Percentiles rank a stretch among this genome's conserved stretches.
Evolutionary conservation across 2,797 vertebrate species (phyloP).

Genomic region (Clarias laeviceps): DNA sequence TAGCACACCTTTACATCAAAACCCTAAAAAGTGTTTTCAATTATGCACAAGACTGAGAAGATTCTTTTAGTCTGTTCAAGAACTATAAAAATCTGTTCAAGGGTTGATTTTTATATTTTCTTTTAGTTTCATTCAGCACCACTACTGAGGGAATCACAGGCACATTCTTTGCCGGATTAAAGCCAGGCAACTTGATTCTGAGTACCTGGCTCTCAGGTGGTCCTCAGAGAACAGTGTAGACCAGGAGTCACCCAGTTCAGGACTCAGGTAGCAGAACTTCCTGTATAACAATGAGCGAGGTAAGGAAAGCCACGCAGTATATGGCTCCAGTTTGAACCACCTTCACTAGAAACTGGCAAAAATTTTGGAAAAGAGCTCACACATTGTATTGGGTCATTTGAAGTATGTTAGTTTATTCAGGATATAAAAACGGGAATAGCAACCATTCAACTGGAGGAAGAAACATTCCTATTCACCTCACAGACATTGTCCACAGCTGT

Average conservation of each 20-base stretch:
- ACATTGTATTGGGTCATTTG: slow-evolving; percentile 9
- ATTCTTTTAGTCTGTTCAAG: background rate
- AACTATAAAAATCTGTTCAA: slow-evolving; percentile 22
- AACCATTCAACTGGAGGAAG: slow-evolving; percentile 17
- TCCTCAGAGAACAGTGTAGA: slow-evolving; percentile 43
- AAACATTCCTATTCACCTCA: slow-evolving; percentile 1
- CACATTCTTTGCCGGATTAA: slow-evolving; percentile 55
- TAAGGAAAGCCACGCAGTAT: slow-evolving; percentile 37
- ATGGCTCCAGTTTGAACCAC: slow-evolving; percentile 28
- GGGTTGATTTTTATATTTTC: background rate
- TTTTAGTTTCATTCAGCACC: slow-evolving; percentile 1
- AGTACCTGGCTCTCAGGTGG: slow-evolving; percentile 51
- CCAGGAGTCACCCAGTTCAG: slow-evolving; percentile 42
- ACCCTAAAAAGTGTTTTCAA: background rate
- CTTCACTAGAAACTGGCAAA: slow-evolving; percentile 19
- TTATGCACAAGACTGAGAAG: background rate
- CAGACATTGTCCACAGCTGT: slow-evolving; percentile 16
- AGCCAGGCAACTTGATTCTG: slow-evolving; percentile 54
- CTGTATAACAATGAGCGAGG: slow-evolving; percentile 47
- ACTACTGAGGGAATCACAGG: slow-evolving; percentile 23
- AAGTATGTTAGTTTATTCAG: slow-evolving; percentile 6
- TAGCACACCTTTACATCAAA: background rate
- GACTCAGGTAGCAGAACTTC: slow-evolving; percentile 54
- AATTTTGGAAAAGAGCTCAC: background rate
- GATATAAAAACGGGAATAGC: slow-evolving; percentile 3